Evolutionary conservation across 2,888 invertebrate species (phyloP).

Genomic region (Diachrysia chrysitis): DNA sequence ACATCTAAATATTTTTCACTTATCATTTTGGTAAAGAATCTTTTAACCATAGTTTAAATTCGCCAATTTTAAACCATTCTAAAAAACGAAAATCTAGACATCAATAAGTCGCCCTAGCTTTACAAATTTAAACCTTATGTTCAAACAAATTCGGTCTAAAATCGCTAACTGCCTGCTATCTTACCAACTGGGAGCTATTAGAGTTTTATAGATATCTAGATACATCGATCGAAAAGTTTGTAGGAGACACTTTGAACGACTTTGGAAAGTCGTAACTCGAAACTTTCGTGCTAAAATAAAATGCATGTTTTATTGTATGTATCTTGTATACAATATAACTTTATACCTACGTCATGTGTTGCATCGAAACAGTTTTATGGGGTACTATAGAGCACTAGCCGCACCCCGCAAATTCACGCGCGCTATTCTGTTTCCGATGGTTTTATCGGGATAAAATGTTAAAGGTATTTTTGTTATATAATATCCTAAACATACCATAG

Average conservation of each 20-base stretch:
- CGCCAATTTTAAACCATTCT: not conserved
- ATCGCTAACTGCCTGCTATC: conserved; percentile 7
- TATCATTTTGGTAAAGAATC: not conserved
- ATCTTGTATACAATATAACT: conserved; percentile 3
- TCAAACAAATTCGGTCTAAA: conserved; percentile 3
- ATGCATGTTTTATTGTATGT: conserved; percentile 27
- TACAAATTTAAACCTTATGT: conserved; percentile 7
- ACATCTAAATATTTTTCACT: too few relatives aligned
- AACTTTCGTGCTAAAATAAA: conserved; percentile 45
- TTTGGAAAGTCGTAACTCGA: conserved; percentile 44
- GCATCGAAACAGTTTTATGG: too few relatives aligned
- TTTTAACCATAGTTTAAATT: not conserved
- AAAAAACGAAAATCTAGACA: too few relatives aligned
- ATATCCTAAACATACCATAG: too few relatives aligned
- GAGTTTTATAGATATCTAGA: conserved; percentile 54
- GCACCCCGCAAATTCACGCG: too few relatives aligned
- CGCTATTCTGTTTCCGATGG: too few relatives aligned
- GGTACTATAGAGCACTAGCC: too few relatives aligned
- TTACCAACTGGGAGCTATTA: conserved; percentile 36
- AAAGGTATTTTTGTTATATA: too few relatives aligned
- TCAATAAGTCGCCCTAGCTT: not conserved
- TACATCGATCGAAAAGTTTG: conserved; percentile 51
- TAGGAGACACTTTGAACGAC: conserved; percentile 48
- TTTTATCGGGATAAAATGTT: too few relatives aligned
- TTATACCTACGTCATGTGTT: not conserved